These are phyloP conservation scores for Acanthosepion pharaonis DNA, from an alignment of 2,888 invertebrate species.

Conservation along the genomic window DNA sequence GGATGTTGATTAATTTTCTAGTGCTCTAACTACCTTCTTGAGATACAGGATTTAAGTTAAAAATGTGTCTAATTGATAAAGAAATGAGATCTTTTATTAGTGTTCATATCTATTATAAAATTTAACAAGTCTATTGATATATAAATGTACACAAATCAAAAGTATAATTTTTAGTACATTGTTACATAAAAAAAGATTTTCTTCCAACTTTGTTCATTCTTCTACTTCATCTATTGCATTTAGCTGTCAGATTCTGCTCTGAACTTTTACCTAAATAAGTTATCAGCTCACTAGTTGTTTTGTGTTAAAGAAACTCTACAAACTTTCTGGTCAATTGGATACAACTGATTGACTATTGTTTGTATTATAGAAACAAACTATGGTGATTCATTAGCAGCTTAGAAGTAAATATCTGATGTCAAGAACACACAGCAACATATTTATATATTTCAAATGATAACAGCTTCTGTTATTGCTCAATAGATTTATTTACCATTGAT, in stretches of 20 bases:
- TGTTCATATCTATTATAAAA: neutral
- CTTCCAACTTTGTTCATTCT: neutral
- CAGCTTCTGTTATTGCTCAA: neutral
- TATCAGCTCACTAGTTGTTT: neutral
- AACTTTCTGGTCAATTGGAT: conserved; percentile 9
- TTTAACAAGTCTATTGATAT: neutral
- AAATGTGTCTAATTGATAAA: neutral
- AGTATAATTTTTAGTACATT: neutral
- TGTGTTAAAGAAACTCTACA: neutral
- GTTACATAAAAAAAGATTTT: neutral
- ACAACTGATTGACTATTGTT: neutral
- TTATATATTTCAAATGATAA: conserved; percentile 14
- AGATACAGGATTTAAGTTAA: neutral
- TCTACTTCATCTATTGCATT: neutral
- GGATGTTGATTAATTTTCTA: neutral
- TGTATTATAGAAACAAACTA: neutral
- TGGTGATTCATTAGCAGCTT: neutral
- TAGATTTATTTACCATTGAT: neutral
- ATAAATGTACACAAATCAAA: neutral
- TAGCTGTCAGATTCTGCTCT: neutral
- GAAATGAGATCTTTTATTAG: neutral
- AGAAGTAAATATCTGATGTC: neutral
- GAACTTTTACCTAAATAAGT: neutral
- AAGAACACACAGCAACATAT: neutral
- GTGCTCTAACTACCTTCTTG: neutral